These are phyloP conservation scores for Phocoena phocoena DNA, from an alignment of 2,113 vertebrate genomes.

Conservation along the genomic window DNA sequence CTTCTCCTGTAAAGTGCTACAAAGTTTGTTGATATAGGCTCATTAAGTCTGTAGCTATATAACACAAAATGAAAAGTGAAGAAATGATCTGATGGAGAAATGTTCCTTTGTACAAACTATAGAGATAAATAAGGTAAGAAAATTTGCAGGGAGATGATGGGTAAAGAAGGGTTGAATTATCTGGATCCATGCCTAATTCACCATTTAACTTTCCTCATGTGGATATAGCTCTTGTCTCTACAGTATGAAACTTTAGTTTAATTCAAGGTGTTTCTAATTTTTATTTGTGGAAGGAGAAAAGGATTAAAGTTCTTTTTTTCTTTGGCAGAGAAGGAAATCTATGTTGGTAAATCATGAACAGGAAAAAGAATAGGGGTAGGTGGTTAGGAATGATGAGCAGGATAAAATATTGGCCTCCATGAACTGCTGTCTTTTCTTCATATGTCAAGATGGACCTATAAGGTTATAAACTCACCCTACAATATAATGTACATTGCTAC, in stretches of 20 bases:
- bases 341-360: not conserved
- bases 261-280: not conserved
- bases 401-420: not conserved
- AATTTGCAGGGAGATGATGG: not conserved
- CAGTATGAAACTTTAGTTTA: not conserved
- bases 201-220: not conserved
- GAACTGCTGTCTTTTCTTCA: not conserved
- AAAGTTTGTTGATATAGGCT: slow-evolving; percentile 37
- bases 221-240: not conserved
- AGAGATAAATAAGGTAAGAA: not conserved
- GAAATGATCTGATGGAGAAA: not conserved
- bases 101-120: not conserved
- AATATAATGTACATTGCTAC: not conserved
- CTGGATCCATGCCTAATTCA: not conserved
- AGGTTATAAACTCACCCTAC: not conserved
- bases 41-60: not conserved
- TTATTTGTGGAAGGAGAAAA: not conserved
- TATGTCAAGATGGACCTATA: not conserved
- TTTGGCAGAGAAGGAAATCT: not conserved
- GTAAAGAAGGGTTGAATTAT: not conserved
- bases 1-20: slow-evolving; percentile 1
- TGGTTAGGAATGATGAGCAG: not conserved
- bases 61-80: not conserved
- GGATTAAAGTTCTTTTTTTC: not conserved
- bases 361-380: not conserved